These are phyloP conservation scores for Acrobeloides nanus DNA, from an alignment of 2,888 invertebrate genomes.

Conservation along the genomic window DNA sequence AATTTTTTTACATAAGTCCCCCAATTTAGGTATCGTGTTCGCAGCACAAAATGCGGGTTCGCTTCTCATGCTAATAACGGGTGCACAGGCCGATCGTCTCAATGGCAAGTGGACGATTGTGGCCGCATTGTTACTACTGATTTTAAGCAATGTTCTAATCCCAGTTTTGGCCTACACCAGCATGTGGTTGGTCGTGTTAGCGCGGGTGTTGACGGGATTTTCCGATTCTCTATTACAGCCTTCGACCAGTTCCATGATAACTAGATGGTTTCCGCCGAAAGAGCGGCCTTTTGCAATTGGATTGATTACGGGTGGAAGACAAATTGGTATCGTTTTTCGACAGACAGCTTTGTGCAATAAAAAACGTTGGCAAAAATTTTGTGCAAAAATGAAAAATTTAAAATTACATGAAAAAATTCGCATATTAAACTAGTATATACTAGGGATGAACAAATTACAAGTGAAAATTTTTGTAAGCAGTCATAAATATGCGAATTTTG, in stretches of 20 bases:
- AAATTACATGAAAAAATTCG: neutral
- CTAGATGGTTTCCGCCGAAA: conserved; percentile 50
- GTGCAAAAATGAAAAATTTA: conserved; percentile 6
- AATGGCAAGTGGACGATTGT: conserved; percentile 50
- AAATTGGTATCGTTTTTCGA: conserved; percentile 32
- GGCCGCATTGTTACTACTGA: conserved; percentile 32
- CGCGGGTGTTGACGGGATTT: conserved; percentile 39
- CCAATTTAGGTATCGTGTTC: conserved; percentile 46
- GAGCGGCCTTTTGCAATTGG: conserved; percentile 51
- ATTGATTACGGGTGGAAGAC: conserved; percentile 48
- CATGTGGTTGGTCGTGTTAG: conserved; percentile 35
- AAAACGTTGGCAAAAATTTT: neutral
- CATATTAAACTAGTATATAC: too few species aligned
- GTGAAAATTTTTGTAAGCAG: too few species aligned
- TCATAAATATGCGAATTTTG: too few species aligned
- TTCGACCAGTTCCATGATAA: conserved; percentile 37
- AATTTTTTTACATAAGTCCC: too few species aligned
- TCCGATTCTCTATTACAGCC: conserved; percentile 44
- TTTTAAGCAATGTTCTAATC: conserved; percentile 39
- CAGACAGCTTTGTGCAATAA: neutral
- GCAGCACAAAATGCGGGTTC: conserved; percentile 51
- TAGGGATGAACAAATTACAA: too few species aligned
- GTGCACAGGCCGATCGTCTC: conserved; percentile 43
- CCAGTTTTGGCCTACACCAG: conserved; percentile 36
- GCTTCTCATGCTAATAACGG: conserved; percentile 43